Evolutionary conservation across 37 sponge, comb jelly and placozoan species (phyloP), one percentile per base, ranked within the genome.

Genomic region (Bolinopsis microptera): DNA sequence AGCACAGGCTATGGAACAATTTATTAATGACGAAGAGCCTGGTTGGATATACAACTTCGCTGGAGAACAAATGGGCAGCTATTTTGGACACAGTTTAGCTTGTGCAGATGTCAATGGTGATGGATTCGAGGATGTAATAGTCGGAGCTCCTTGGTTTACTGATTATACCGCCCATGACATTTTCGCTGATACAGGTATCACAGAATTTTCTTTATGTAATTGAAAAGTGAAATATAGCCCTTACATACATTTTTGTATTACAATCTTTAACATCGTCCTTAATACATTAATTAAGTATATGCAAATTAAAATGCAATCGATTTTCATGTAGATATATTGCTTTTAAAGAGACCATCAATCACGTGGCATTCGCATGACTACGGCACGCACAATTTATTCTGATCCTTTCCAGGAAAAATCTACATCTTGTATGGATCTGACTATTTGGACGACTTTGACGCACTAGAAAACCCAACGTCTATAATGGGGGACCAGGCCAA

Each of bases 61-160:
- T 41, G 90, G 90, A 22, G 90, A 86, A 38, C 90, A 86, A 24
- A 86, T 86, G 67, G 90, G 90, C 27, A 86, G 90, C 30, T 86
- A 86, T 27, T 86, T 86, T 40, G 90, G 90, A 38, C 90, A 86
- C 61, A 41, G 61, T 39, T 48, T 86, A 2, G 90, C 90, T 8
- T 86, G 90, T 86, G 36, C 90, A 3, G 90, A 86, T 86, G 61
- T 86, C 0, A 86, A 86, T 86, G 90, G 48, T 40, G 90, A 86
- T 41, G 90, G 90, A 25, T 86, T n/a, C 3, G 90, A 86, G 5
- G 90, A 86, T 41, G 23, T 86, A 25, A 86, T 86, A 35, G 30
- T 86, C 0, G 90, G 90, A 0, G 90, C 90, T 0, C 90, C 90
- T 23, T 86, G 90, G 90, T 86, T 39, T 61, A 39, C 90, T 0